These are phyloP conservation scores for Euclidia mi DNA, from an alignment of 2,888 invertebrate species.

Conservation along the genomic window DNA sequence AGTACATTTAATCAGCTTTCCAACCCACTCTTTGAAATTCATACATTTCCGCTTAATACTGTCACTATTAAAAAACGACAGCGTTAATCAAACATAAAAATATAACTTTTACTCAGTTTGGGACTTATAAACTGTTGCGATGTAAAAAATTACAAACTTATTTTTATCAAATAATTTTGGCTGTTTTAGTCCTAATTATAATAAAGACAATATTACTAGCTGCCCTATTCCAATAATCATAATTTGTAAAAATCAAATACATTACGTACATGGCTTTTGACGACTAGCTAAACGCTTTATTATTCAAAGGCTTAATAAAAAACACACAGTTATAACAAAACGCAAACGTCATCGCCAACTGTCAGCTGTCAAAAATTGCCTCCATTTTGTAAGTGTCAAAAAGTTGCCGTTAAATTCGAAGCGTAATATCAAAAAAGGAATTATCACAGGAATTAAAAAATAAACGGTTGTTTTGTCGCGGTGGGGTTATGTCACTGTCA, in stretches of 20 bases:
- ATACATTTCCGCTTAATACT: conserved; percentile 23
- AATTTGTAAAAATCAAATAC: conserved; percentile 10
- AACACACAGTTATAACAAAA: conserved; percentile 10
- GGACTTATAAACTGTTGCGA: background rate
- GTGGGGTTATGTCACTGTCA: conserved; percentile 61
- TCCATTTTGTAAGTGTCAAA: conserved; percentile 22
- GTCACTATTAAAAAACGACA: conserved; percentile 16
- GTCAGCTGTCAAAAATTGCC: conserved; percentile 16
- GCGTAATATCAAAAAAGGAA: conserved; percentile 37
- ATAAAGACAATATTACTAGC: conserved; percentile 7
- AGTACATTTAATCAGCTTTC: conserved; percentile 39
- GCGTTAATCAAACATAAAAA: too few relatives aligned
- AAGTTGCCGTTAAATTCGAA: conserved; percentile 26
- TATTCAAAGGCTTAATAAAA: background rate
- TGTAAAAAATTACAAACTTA: too few relatives aligned
- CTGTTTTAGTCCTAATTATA: conserved; percentile 1
- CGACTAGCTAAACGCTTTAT: conserved; percentile 9
- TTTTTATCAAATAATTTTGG: background rate
- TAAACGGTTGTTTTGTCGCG: conserved; percentile 43
- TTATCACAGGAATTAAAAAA: conserved; percentile 65
- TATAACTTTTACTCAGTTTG: background rate
- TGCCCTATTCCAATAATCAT: background rate
- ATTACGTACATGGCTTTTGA: conserved; percentile 4
- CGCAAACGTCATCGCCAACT: conserved; percentile 13
- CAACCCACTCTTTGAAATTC: conserved; percentile 41